Evolutionary conservation across 2,113 vertebrate genomes (phyloP).

Genomic region (Athene noctua): DNA sequence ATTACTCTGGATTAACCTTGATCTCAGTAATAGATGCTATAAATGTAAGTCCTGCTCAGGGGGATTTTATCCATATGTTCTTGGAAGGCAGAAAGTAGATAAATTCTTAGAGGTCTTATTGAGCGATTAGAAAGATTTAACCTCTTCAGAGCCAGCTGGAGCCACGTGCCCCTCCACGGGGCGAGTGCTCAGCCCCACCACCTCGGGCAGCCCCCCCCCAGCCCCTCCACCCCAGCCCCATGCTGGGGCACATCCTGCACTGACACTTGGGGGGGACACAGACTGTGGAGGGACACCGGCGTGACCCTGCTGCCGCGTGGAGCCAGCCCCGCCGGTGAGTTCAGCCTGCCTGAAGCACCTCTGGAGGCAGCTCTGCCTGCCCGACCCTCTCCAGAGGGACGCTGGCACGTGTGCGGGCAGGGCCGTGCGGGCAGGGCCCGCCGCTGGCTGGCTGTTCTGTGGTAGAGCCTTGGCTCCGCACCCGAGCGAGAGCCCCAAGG

Average conservation of each 20-base stretch:
- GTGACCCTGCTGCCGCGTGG: not conserved
- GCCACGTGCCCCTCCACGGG: accelerated
- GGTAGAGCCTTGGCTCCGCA: not conserved
- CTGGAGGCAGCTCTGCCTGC: not conserved
- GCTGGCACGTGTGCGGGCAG: not conserved
- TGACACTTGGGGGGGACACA: not conserved
- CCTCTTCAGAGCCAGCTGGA: not conserved
- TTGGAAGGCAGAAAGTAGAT: slow-evolving; percentile 65
- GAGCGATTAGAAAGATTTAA: slow-evolving; percentile 61
- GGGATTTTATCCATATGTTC: slow-evolving; percentile 70
- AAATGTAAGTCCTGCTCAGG: slow-evolving; percentile 63
- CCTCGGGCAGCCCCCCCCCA: not conserved
- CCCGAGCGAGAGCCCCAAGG: accelerated
- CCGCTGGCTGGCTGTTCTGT: not conserved
- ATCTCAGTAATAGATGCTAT: slow-evolving; percentile 69
- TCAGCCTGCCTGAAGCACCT: not conserved
- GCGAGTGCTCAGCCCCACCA: not conserved
- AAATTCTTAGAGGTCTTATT: slow-evolving; percentile 62
- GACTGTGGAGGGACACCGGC: accelerated
- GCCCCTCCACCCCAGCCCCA: accelerated
- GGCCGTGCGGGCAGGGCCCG: not conserved
- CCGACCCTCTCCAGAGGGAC: not conserved
- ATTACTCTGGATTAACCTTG: slow-evolving; percentile 71
- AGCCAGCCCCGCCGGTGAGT: accelerated
- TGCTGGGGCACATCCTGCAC: not conserved